These are phyloP conservation scores for Pachypanchax playfairii DNA, from an alignment of 2,113 vertebrate genomes.

Conservation along the genomic window DNA sequence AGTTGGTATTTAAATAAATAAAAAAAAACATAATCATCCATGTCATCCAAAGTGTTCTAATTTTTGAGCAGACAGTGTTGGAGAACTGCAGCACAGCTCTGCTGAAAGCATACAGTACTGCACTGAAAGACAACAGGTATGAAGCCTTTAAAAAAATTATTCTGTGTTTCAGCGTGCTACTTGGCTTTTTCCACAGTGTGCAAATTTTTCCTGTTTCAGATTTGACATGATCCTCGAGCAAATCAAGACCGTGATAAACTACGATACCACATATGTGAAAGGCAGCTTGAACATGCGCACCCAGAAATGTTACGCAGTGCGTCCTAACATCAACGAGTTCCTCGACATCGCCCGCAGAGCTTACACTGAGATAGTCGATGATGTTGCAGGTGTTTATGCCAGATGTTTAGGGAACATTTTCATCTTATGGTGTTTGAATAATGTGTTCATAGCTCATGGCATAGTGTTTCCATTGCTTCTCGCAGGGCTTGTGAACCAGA, in stretches of 20 bases:
- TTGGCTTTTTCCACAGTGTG: not conserved
- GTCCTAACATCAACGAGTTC: conserved; percentile 91
- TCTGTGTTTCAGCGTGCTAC: not conserved
- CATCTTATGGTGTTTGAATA: not conserved
- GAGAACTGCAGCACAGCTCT: conserved; percentile 86
- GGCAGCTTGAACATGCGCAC: conserved; percentile 94
- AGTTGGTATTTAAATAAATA: not conserved
- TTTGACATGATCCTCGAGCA: conserved; percentile 90
- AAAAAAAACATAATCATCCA: not conserved
- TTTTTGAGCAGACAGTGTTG: conserved; percentile 80
- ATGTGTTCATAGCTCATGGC: not conserved
- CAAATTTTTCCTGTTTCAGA: conserved; percentile 70
- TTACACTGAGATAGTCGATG: conserved; percentile 96
- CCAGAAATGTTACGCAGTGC: conserved; percentile 97
- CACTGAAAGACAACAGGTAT: conserved; percentile 90
- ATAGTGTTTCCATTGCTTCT: conserved; percentile 4
- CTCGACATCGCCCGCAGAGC: conserved; percentile 93
- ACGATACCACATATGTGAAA: conserved; percentile 88
- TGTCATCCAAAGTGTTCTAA: not conserved
- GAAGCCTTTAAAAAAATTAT: not conserved
- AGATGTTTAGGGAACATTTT: not conserved
- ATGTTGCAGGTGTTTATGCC: conserved; percentile 87
- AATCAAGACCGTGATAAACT: conserved; percentile 92
- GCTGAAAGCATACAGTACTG: conserved; percentile 87
- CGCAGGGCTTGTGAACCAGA: conserved; percentile 87